These are phyloP conservation scores for Phylloscopus trochilus DNA, from an alignment of 2,113 vertebrate genomes.

Conservation along the genomic window DNA sequence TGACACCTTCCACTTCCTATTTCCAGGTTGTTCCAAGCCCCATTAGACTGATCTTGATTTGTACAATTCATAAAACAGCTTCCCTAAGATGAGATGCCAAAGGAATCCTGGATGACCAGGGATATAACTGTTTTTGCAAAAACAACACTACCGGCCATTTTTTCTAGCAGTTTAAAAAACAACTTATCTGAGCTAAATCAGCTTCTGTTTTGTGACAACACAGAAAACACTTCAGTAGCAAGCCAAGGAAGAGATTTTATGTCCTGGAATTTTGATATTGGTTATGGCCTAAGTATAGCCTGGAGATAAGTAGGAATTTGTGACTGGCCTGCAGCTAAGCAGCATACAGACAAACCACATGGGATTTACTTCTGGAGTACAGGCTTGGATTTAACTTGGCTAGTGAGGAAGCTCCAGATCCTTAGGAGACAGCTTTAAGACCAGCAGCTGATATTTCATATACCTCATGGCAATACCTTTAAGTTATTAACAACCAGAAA, in stretches of 20 bases:
- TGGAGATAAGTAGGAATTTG: neutral
- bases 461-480: neutral
- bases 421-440: neutral
- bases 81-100: neutral
- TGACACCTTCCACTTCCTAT: neutral
- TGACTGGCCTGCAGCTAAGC: neutral
- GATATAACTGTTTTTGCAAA: neutral
- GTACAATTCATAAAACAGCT: neutral
- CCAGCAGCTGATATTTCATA: neutral
- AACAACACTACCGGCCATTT: neutral
- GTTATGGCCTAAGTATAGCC: neutral
- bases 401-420: neutral
- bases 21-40: neutral
- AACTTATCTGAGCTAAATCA: neutral
- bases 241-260: slow-evolving; percentile 13
- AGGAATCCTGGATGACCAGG: neutral
- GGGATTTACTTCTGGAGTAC: neutral
- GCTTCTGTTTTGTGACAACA: neutral
- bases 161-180: neutral
- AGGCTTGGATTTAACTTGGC: neutral
- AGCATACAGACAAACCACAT: neutral
- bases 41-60: neutral
- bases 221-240: neutral
- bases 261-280: neutral
- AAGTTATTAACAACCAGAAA: neutral